Base-by-base conservation (phyloP, 1,140 invertebrate genomes). In the Danaus melanippus region DNA sequence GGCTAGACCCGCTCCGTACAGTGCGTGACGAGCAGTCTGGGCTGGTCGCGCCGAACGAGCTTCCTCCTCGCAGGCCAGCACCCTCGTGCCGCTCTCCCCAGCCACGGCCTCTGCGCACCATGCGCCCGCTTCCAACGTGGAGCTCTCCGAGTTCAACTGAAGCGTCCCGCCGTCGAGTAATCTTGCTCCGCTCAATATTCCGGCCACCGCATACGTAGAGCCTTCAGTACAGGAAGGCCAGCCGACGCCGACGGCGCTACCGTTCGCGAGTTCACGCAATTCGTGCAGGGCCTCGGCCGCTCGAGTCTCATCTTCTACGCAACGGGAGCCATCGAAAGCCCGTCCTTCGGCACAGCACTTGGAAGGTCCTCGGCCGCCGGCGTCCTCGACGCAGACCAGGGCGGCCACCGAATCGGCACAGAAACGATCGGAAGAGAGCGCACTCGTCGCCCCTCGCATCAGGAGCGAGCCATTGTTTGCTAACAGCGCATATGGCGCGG, bases 1-100 rank as follows among this genome's bases (percentile, higher is more conserved):
- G 50, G 94, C 89, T 64, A 95, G 88, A 44, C 91, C 92, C n/a
- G 92, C 89, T 42, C 92, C 91, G 67, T 94, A 93, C 39, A 94
- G 79, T 57, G 71, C 56, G 60, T 71, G 73, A 42, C 71, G 74
- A 54, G 67, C 60, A 8, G 76, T 53, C 50, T 68, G 76, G 62
- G 86, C 59, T 64, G 76, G 67, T 80, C 86, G 72, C 71, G 67
- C 67, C 58, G 87, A 44, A 90, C 89, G 85, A 42, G 89, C 88
- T 8, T 85, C 79, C 15, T 51, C 62, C 55, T 74, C 73, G 77
- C 92, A 93, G 5, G 91, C 89, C 62, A 93, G 90, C 63, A 93
- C 89, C 58, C 88, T 88, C 12, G 88, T 71, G 10, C 75, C 77
- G 12, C 45, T 58, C 43, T 66, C 73, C 12, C 68, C 84, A 51